Percentiles rank a stretch among this genome's conserved stretches.
Evolutionary conservation across 1,140 invertebrate genomes (phyloP).

Genomic region (Scaptodrosophila lebanonensis): DNA sequence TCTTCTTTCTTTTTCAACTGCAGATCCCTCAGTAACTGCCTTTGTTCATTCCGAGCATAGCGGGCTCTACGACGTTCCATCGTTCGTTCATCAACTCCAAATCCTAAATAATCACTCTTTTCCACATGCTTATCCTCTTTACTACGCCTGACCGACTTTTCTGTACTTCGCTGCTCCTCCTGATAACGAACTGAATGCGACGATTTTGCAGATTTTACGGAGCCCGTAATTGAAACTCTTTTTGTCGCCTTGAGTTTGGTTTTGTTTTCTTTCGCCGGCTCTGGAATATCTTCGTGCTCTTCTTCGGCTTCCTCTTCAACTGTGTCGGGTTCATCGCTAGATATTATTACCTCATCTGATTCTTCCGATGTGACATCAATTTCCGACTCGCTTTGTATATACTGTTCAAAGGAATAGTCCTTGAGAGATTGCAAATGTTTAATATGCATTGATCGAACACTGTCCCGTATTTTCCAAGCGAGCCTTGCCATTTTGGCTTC

Average conservation of each 20-base stretch:
- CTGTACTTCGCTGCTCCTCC: not conserved
- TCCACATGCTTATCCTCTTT: not conserved
- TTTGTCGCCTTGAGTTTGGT: slow-evolving; percentile 4
- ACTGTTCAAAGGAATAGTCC: slow-evolving; percentile 26
- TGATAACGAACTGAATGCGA: not conserved
- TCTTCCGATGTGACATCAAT: slow-evolving; percentile 35
- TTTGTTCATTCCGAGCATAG: slow-evolving; percentile 28
- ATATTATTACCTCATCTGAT: slow-evolving; percentile 12
- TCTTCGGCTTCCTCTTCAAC: slow-evolving; percentile 1
- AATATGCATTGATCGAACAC: slow-evolving; percentile 42
- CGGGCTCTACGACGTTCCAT: slow-evolving; percentile 6
- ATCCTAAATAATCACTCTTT: not conserved
- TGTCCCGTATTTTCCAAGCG: slow-evolving; percentile 23
- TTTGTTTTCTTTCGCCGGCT: not conserved
- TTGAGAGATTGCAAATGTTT: slow-evolving; percentile 45
- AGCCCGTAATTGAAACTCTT: too few species aligned
- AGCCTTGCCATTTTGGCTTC: slow-evolving; percentile 43
- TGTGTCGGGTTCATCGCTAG: slow-evolving; percentile 38
- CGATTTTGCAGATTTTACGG: not conserved
- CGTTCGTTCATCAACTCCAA: not conserved
- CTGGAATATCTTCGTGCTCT: not conserved
- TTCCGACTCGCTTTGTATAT: slow-evolving; percentile 10
- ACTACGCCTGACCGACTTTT: not conserved
- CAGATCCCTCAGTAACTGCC: slow-evolving; percentile 40
- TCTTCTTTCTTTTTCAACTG: slow-evolving; percentile 4